These are phyloP conservation scores for Psittacus erithacus DNA, from an alignment of 2,113 vertebrate species.

Conservation along the genomic window DNA sequence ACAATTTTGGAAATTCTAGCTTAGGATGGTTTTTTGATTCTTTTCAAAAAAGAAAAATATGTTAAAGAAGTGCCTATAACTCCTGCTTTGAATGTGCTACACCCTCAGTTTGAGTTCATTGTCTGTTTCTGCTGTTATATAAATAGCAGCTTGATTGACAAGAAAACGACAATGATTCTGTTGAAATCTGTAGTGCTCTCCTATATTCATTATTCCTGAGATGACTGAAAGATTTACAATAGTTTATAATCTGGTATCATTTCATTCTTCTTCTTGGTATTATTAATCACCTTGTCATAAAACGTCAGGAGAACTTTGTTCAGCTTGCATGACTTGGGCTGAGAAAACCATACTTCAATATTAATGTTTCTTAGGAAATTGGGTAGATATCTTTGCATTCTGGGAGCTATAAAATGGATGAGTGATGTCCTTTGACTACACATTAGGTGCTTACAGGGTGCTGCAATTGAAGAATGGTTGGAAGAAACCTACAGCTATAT, in stretches of 20 bases:
- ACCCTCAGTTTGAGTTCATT: not conserved
- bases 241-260: constrained; percentile 62
- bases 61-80: not conserved
- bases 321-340: constrained; percentile 41
- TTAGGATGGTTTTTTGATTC: not conserved
- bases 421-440: constrained; percentile 21
- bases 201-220: constrained; percentile 60
- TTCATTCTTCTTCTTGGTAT: constrained; percentile 59
- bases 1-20: not conserved
- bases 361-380: constrained; percentile 57
- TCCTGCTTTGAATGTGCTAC: not conserved
- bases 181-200: constrained; percentile 45
- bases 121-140: constrained; percentile 45
- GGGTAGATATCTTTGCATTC: constrained; percentile 37
- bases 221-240: constrained; percentile 68
- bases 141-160: constrained; percentile 57
- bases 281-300: constrained; percentile 69
- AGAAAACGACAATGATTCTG: constrained; percentile 45
- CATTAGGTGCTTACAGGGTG: not conserved
- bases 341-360: constrained; percentile 44
- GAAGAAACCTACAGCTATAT: not conserved
- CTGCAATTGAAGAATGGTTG: not conserved
- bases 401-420: constrained; percentile 40
- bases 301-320: constrained; percentile 56
- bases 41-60: not conserved